Conservation (phyloP, 2,797 vertebrate species). For the Crenuchus spilurus region DNA sequence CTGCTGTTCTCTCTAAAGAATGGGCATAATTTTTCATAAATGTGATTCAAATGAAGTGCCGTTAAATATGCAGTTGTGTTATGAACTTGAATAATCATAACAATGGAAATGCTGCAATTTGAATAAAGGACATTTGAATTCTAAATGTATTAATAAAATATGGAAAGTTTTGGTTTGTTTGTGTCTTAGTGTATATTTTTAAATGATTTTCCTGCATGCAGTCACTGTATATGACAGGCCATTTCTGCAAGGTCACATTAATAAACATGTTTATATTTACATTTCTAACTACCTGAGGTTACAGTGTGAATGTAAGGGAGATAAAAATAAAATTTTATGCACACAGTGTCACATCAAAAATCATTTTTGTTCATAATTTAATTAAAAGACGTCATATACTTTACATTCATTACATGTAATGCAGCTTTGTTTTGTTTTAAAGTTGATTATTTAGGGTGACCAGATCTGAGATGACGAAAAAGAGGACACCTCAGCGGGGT, state of each 20-base stretch:
- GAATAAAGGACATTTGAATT: slow-evolving; percentile 89
- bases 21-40: slow-evolving; percentile 88
- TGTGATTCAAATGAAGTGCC: slow-evolving; percentile 91
- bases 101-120: slow-evolving; percentile 83
- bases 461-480: no score
- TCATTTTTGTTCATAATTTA: no score
- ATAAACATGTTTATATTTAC: slow-evolving; percentile 86
- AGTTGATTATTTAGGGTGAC: no score
- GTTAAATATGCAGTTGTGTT: slow-evolving; percentile 82
- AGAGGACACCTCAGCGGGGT: no score
- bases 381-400: no score
- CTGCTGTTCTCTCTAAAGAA: slow-evolving; percentile 84
- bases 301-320: slow-evolving; percentile 66
- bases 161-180: slow-evolving; percentile 86
- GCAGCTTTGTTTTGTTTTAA: no score
- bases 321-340: slow-evolving; percentile 7
- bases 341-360: no score
- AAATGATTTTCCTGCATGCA: slow-evolving; percentile 75
- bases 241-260: slow-evolving; percentile 87
- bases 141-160: slow-evolving; percentile 91
- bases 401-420: no score
- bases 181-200: slow-evolving; percentile 90
- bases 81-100: slow-evolving; percentile 84
- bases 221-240: slow-evolving; percentile 82
- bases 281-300: slow-evolving; percentile 80